Evolutionary conservation across 2,113 vertebrate genomes (phyloP), one percentile per base, ranked within the genome.

Genomic region (Melospiza georgiana): DNA sequence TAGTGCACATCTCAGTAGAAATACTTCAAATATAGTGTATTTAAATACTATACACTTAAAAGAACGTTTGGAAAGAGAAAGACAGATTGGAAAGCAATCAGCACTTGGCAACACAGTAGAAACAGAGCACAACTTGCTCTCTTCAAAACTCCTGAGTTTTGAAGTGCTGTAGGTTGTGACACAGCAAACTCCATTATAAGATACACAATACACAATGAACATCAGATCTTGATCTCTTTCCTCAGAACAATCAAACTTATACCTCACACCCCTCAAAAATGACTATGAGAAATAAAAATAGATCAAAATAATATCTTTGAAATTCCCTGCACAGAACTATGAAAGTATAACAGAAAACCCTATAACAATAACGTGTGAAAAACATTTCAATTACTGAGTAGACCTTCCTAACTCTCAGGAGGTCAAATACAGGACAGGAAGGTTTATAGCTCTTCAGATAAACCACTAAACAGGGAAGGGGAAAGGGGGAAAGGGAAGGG

Each of bases 291-390:
- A 84, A 12, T 10, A 31, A 63, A 67, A 39, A 10, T 37, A 11
- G 7, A 54, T 20, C 5, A 49, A 63, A 90, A 73, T 18, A 43
- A 31, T 43, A 13, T 15, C 31, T 51, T 77, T 77, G 24, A 35
- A 66, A 77, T 49, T 73, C 11, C 7, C 17, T 59, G 7, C 17
- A 63, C 3, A 59, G 21, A 80, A 72, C 11, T 35, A 12, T 24
- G 8, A 2, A 31, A 74, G 11, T 33, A 13, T 24, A 59, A 35
- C 2, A 75, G 21, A 87, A 66, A 86, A 15, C 8, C 7, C 24
- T 35, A 30, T 11, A 33, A 49, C 7, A 11, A 0, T 27, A 48
- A 49, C 0, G 1, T 0, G 6, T 15, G 15, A 27, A 63, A 90
- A 75, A 33, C 28, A 67, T 20, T 30, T 67, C 21, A 35, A 9